Percentiles rank a stretch among this genome's conserved stretches.
These are phyloP conservation scores for Candidula unifasciata DNA, from an alignment of 2,888 invertebrate genomes.

Conservation along the genomic window DNA sequence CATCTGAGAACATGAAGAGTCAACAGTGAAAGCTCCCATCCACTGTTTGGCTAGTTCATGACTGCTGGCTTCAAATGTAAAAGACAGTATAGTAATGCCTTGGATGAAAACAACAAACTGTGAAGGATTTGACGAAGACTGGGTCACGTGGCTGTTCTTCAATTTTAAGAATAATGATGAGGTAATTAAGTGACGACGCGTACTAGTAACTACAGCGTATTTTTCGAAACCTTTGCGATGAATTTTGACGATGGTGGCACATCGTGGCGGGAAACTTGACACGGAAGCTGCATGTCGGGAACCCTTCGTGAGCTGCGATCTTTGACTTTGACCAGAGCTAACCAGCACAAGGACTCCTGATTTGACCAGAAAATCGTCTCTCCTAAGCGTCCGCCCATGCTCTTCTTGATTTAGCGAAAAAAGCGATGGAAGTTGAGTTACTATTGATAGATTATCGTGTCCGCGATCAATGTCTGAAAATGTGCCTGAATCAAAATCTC, in stretches of 20 bases:
- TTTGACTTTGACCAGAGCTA: neutral
- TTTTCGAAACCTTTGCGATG: conserved; percentile 24
- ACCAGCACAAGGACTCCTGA: conserved; percentile 6
- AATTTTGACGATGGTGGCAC: conserved; percentile 39
- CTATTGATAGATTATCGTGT: neutral
- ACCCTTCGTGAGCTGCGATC: too few relatives aligned
- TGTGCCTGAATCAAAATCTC: neutral
- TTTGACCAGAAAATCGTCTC: neutral
- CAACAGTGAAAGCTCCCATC: conserved; percentile 20
- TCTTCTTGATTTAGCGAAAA: neutral
- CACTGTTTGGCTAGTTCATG: conserved; percentile 14
- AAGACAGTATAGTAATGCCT: neutral
- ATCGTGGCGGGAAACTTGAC: neutral
- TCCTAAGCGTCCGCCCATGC: neutral
- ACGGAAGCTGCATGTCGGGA: neutral
- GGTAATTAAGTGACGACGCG: neutral
- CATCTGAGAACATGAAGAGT: neutral
- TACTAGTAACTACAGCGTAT: conserved; percentile 28
- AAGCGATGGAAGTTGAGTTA: neutral
- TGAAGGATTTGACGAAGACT: conserved; percentile 21
- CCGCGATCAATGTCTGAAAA: neutral
- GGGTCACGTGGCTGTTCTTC: conserved; percentile 29
- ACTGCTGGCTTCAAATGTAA: conserved; percentile 41
- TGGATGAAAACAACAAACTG: conserved; percentile 12
- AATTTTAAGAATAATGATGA: conserved; percentile 35